Evolutionary conservation across 2,888 invertebrate genomes (phyloP), one percentile per base, ranked within the genome.

Genomic region (Drosophila kuntzei): DNA sequence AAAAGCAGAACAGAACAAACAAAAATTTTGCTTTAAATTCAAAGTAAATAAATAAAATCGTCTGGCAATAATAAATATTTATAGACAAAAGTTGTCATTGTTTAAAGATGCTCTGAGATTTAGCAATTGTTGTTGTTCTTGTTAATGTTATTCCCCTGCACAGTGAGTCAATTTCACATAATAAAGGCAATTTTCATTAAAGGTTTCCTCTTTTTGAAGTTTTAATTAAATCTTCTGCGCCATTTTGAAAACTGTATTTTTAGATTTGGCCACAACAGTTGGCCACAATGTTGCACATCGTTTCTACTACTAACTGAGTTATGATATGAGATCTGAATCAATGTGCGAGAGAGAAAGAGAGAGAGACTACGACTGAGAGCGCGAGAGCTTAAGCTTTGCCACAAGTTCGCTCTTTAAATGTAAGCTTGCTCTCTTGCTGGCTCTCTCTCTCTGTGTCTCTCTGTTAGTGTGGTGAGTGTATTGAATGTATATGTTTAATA

Each of bases 61-160:
- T 53, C 57, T 55, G 51, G 57, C 59, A 47, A 58, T 57, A 82
- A 81, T 85, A 79, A 81, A 85, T 82, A 82, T 82, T 79, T 75
- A 85, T 82, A 79, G 83, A 78, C 82, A 80, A 69, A 71, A 67
- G 69, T 61, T 71, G 78, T 76, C 63, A 63, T 73, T 76, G 71
- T 77, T 63, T 64, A 62, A 68, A 76, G 80, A 83, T 83, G 84
- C 76, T 82, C 69, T 66, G 51, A 67, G 59, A 63, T 65, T 54
- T 7, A 14, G 34, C 34, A 53, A 71, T 62, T 65, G 16, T 22
- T 63, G 55, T 60, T 47, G 65, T 14, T 61, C 37, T 47, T 16
- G 12, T 50, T 49, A 34, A 53, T 32, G 7, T 41, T 39, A 39
- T 46, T 29, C 20, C n/a, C 41, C 16, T 49, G 71, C 72, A 72